Evolutionary conservation across 2,888 invertebrate species (phyloP), one percentile per base, ranked within the genome.

Genomic region (Marronus borbonicus): DNA sequence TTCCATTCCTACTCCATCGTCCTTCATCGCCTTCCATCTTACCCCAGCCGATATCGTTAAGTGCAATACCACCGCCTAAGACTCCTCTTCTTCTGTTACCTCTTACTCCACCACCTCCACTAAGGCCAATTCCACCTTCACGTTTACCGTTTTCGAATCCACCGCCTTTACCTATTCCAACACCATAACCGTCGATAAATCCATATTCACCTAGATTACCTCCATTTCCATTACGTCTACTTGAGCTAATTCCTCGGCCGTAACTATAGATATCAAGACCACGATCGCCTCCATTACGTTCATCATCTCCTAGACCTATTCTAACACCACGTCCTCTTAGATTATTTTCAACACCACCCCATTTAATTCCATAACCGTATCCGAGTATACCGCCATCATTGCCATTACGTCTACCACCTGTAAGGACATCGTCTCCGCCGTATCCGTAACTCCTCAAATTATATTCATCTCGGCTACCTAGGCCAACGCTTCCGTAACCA

Each of bases 81-180:
- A 31, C 68, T 24, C 17, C 44, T 55, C 58, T 58, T 55, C 70
- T 70, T 12, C 55, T 58, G n/a, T 20, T 31, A 10, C 52, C 69
- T 31, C 70, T 28, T 44, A 17, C 17, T 50, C 24, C 20, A 20
- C 17, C n/a, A 28, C 20, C 4, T 44, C 20, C 62, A 12, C 36
- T 1, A 17, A 4, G 20, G 1, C 24, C 14, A 24, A 20, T 68
- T 68, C 24, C 24, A 0, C 8, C 3, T 68, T 4, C 8, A 4
- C 24, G n/a, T 20, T 28, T 49, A 12, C 14, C 7, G 12, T 8
- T 17, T 7, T 66, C 28, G 3, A 44, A 2, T 12, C 62, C 74
- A 62, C 20, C 28, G 8, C 39, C 64, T 17, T 14, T 55, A 44
- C 60, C 74, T n/a, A 28, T 60, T n/a, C 62, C 69, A 39, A 39